phyloP scores from a whole-genome alignment of 2,797 vertebrate genomes.

The Sternarchorhynchus goeldii region DNA sequence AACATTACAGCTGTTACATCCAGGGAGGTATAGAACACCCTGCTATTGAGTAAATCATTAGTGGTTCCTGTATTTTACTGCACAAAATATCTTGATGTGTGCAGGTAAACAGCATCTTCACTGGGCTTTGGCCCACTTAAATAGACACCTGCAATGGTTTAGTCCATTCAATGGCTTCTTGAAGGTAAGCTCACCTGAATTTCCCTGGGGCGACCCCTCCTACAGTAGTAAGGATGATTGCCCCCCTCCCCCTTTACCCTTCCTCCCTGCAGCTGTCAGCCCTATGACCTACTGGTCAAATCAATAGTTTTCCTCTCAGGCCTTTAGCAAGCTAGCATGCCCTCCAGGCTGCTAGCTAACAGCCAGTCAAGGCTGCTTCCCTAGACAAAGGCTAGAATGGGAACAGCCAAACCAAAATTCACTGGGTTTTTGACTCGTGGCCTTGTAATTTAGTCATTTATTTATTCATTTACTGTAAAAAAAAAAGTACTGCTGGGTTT shows the following conservation, averaged over 20 bases:
- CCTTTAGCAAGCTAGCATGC: slow-evolving; percentile 41
- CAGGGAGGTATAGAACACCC: too few relatives aligned
- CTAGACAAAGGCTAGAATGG: slow-evolving; percentile 38
- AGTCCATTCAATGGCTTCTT: slow-evolving; percentile 29
- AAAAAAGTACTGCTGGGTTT: too few relatives aligned
- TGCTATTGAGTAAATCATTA: too few relatives aligned
- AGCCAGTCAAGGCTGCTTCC: slow-evolving; percentile 34
- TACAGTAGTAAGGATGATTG: slow-evolving; percentile 42
- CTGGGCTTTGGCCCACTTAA: neutral
- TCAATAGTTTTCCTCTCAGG: slow-evolving; percentile 57
- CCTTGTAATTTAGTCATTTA: neutral
- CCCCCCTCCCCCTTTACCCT: slow-evolving; percentile 17
- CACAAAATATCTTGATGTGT: too few relatives aligned
- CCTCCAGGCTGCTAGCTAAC: slow-evolving; percentile 40
- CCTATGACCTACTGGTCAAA: slow-evolving; percentile 54
- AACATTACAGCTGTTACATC: too few relatives aligned
- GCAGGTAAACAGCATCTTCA: neutral
- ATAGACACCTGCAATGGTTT: slow-evolving; percentile 19
- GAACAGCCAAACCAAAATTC: slow-evolving; percentile 3
- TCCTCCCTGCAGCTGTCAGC: slow-evolving; percentile 54
- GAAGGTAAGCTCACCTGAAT: slow-evolving; percentile 50
- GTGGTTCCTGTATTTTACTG: too few relatives aligned
- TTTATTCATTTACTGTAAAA: neutral
- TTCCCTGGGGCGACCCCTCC: slow-evolving; percentile 36
- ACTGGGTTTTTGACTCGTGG: neutral